Evolutionary conservation across 2,888 invertebrate species (phyloP), one percentile per base, ranked within the genome.

Genomic region (Agonopterix heracliana): DNA sequence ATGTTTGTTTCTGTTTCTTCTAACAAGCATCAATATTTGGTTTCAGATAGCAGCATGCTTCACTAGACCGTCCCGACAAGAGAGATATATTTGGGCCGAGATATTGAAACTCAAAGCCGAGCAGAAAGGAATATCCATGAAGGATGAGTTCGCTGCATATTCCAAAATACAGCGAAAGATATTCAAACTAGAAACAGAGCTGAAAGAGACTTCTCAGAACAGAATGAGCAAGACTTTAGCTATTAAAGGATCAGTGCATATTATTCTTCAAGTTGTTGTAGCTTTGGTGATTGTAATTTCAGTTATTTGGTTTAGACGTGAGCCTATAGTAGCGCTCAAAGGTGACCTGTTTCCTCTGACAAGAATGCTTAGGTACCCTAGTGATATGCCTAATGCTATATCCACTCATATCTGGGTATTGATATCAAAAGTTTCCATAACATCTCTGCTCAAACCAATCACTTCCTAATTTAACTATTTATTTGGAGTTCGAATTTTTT

Each of bases 161-260:
- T 90, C 91, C 1, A 91, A 90, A 68, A 55, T 91, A 36, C 91
- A 91, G 64, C 75, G 91, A 42, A 89, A 81, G 71, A 90, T 92
- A 14, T 90, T 88, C 56, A 83, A 75, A 58, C 64, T 91, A n/a
- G 90, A 91, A 61, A 69, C 66, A 50, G 68, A 84, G 50, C 59
- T 90, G 34, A 83, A 86, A 63, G 81, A 84, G 36, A 70, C 68
- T 41, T 74, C 85, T 11, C 81, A 88, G 48, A 61, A 68, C 8
- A 68, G 88, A 3, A 69, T 83, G 38, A 78, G 74, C 52, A 86
- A 77, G 53, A 81, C 68, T 50, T 57, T 86, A 40, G 81, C 86
- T 3, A 60, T 86, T 0, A 89, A 83, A 60, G 75, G 83, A 40
- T 73, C 79, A 2, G 61, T 83, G 34, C 80, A 82, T 51, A 61